Evolutionary conservation across 2,113 vertebrate genomes (phyloP).

Genomic region (Macrotis lagotis): DNA sequence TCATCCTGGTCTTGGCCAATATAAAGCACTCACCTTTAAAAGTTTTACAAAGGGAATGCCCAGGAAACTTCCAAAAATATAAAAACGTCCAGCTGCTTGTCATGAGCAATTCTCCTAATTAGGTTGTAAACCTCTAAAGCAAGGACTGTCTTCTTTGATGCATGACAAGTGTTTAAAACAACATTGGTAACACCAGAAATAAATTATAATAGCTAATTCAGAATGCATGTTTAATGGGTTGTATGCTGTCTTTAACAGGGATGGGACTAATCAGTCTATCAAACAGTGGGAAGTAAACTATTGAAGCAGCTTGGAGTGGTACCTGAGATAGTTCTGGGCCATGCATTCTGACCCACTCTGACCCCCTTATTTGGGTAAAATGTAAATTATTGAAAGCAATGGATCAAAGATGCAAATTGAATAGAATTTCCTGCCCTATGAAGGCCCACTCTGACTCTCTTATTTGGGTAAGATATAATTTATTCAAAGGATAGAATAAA

Average conservation of each 20-base stretch:
- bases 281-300: not conserved
- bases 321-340: not conserved
- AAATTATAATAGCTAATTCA: not conserved
- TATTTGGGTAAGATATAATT: not conserved
- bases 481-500: not conserved
- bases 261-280: not conserved
- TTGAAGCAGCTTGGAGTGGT: not conserved
- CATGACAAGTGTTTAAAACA: not conserved
- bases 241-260: not conserved
- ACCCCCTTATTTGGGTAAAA: not conserved
- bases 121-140: not conserved
- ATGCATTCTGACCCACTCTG: not conserved
- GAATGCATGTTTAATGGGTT: not conserved
- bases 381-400: not conserved
- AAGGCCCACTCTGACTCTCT: not conserved
- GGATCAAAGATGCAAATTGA: not conserved
- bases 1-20: not conserved
- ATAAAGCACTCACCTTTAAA: not conserved
- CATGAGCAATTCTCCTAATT: not conserved
- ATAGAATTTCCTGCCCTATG: not conserved
- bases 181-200: not conserved
- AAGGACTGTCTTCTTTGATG: not conserved
- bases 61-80: not conserved
- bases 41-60: not conserved
- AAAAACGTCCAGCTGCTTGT: not conserved